Conservation (phyloP, 1,140 invertebrate genomes). For the Drosophila orosa region DNA sequence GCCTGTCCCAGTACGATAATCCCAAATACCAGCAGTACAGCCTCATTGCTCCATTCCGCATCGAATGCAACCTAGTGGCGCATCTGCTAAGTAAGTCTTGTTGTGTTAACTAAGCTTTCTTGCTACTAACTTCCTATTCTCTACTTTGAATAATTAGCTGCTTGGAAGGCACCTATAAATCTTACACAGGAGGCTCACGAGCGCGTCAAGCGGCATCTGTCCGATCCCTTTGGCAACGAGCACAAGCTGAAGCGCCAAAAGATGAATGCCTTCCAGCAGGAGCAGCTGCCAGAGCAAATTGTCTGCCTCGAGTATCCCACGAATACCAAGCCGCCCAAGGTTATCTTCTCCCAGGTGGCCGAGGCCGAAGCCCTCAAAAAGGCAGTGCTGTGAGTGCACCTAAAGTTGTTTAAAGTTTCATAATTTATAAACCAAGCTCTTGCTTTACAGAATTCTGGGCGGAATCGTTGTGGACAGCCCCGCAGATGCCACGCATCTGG, state of each 20-base stretch:
- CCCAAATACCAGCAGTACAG: constrained; percentile 95
- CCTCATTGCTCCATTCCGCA: constrained; percentile 91
- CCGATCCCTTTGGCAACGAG: constrained; percentile 84
- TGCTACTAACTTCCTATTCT: not conserved
- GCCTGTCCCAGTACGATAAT: constrained; percentile 91
- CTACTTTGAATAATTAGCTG: constrained; percentile 87
- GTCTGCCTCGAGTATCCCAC: constrained; percentile 81
- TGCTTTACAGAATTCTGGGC: constrained; percentile 90
- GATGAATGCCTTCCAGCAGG: constrained; percentile 71
- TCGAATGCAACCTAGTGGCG: constrained; percentile 93
- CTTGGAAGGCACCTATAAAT: constrained; percentile 96
- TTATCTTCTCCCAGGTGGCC: constrained; percentile 86
- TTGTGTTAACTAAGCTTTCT: constrained; percentile 31
- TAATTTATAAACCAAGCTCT: too few species aligned
- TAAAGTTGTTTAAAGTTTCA: not conserved
- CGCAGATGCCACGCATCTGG: constrained; percentile 93
- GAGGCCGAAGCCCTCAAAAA: constrained; percentile 79
- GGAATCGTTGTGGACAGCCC: constrained; percentile 89
- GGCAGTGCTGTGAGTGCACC: constrained; percentile 74
- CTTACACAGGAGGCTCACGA: constrained; percentile 94
- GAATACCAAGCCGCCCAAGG: constrained; percentile 86
- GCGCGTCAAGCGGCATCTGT: constrained; percentile 88
- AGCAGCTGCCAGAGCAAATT: constrained; percentile 76
- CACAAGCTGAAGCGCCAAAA: constrained; percentile 86
- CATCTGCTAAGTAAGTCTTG: constrained; percentile 93